Evolutionary conservation across 2,113 vertebrate genomes (phyloP), one percentile per base, ranked within the genome.

Genomic region (Columba janthina): DNA sequence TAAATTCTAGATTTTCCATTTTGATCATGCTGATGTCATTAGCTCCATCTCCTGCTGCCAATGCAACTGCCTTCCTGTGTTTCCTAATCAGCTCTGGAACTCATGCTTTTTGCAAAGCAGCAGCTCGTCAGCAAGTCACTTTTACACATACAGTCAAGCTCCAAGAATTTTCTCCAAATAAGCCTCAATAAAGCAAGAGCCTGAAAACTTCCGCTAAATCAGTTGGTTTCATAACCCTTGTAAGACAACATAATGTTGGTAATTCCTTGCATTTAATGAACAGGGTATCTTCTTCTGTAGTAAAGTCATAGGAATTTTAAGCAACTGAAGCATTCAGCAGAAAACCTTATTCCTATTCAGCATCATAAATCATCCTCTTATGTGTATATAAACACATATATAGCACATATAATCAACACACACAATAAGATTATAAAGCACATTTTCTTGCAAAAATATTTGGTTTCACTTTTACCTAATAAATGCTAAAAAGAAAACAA

Each of bases 21-120:
- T 98, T 98, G 90, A 99, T 99, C 98, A 98, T 98, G 96, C 98
- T 98, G 97, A 99, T 98, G n/a, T 98, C 98, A 93, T 98, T 99
- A 93, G 98, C 98, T 95, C 98, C 98, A 31, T 98, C 98, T 21
- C 98, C 98, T 5, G 98, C 97, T 75, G 98, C 98, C 91, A 99
- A 95, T 8, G 98, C 98, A 58, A 99, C 97, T 10, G 97, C 98
- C 72, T 97, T 98, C 94, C 98, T 97, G 60, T 97, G 92, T 64
- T 94, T 98, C 97, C 98, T 98, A 91, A 99, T 98, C 97, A 99
- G 94, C 62, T 98, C 98, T 40, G 98, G 98, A 86, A 98, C 97
- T 96, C 98, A 97, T 12, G 98, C 97, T 96, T 98, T 99, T 98
- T 99, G 98, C 85, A 98, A 97, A 5, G 98, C 97, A 29, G 97